Percentiles rank a stretch among this genome's conserved stretches.
These are phyloP conservation scores for Fopius arisanus DNA, from an alignment of 1,140 invertebrate species.

Conservation along the genomic window DNA sequence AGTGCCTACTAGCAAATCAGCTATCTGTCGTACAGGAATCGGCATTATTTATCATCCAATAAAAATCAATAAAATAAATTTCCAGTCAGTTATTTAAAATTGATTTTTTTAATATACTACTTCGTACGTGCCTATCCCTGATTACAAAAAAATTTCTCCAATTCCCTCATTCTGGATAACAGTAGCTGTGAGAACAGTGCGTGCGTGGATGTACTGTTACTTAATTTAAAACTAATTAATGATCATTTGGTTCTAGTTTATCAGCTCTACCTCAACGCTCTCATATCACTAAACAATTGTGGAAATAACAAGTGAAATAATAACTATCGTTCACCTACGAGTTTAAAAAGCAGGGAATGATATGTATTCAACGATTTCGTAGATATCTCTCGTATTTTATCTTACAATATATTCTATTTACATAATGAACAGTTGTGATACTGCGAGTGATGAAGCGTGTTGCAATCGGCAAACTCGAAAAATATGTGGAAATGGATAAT, in stretches of 20 bases:
- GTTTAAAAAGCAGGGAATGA: slow-evolving; percentile 31
- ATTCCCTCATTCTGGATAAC: neutral
- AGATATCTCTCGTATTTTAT: neutral
- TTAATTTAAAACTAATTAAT: slow-evolving; percentile 3
- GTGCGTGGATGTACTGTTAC: neutral
- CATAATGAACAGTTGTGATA: neutral
- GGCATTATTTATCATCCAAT: no score
- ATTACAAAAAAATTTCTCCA: neutral
- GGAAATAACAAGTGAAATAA: slow-evolving; percentile 14
- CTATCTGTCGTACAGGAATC: no score
- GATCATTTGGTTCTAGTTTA: neutral
- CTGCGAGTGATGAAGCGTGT: neutral
- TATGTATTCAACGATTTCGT: slow-evolving; percentile 24
- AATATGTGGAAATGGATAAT: neutral
- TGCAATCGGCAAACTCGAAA: neutral
- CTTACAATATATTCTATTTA: slow-evolving; percentile 1
- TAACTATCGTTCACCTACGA: slow-evolving; percentile 29
- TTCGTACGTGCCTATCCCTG: no score
- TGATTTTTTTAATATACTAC: no score
- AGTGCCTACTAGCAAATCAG: slow-evolving; percentile 1
- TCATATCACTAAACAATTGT: slow-evolving; percentile 16
- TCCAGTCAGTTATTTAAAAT: no score
- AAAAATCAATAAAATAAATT: no score
- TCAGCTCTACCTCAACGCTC: neutral
- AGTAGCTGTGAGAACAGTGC: slow-evolving; percentile 9